Conservation (phyloP, 2,797 vertebrate genomes). For the Otolemur crassicaudatus region DNA sequence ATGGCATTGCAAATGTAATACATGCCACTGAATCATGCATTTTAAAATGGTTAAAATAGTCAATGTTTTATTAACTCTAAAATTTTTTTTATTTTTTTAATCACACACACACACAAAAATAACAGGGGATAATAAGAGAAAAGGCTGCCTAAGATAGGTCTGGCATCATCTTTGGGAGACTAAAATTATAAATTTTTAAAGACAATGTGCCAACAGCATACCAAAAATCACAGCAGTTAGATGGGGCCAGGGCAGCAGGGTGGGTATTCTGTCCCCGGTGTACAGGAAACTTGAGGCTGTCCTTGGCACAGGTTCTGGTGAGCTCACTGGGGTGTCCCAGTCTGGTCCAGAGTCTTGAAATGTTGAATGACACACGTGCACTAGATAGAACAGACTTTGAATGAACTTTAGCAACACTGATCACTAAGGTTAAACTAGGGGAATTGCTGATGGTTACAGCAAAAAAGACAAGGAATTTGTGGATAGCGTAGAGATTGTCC, state of each 20-base stretch:
- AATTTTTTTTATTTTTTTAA: neutral
- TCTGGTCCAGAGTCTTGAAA: neutral
- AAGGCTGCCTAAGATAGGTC: neutral
- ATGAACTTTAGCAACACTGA: neutral
- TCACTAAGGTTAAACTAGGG: too few relatives aligned
- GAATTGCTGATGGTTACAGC: neutral
- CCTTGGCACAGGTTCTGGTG: neutral
- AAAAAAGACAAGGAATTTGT: neutral
- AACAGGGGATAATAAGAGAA: neutral
- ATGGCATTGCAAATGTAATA: neutral
- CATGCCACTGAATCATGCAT: neutral
- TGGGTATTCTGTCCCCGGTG: neutral
- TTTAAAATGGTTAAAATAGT: neutral
- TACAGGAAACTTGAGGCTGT: neutral
- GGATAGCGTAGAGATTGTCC: neutral
- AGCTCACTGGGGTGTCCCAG: neutral
- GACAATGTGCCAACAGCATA: neutral
- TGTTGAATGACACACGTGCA: neutral
- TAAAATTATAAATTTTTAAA: neutral
- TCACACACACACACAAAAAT: too few relatives aligned
- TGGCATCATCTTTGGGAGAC: neutral
- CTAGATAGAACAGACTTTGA: neutral
- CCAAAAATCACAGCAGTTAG: neutral
- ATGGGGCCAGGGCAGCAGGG: neutral
- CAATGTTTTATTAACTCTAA: neutral